Evolutionary conservation across 2,888 invertebrate genomes (phyloP), one percentile per base, ranked within the genome.

Genomic region (Drosophila mimica): DNA sequence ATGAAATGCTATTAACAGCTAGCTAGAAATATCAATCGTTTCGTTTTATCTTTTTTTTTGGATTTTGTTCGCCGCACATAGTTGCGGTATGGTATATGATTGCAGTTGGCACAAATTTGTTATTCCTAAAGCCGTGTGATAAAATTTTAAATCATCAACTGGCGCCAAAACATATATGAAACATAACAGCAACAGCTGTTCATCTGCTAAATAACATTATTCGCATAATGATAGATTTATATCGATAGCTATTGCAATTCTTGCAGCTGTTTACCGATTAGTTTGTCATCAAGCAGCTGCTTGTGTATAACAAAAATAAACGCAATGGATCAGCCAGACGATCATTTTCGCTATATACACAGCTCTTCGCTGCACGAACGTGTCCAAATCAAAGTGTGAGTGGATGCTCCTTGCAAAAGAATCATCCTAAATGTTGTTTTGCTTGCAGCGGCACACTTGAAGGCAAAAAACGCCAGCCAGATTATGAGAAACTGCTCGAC

Each of bases 321-420:
- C 63, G 57, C 71, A 60, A 92, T 92, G 92, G 92, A 92, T 73
- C 91, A 90, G 38, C 94, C 96, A 73, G 96, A 95, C 83, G 96
- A 97, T 93, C 96, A 96, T 92, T 97, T 97, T 93, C 95, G 96
- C 91, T 97, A 97, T 92, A 96, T 98, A 33, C 98, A 98, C 92
- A 98, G 98, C 94, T 98, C 97, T 34, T 97, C 97, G n/a, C 93
- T 99, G 79, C 96, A 97, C 82, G 95, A 96, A 80, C 96, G 96
- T 93, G 95, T 99, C 46, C 96, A 97, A 94, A 96, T 99, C 79
- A 98, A 99, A 95, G 96, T 99, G 97, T 98, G 94, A 95, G 96
- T 94, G 81, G 6, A 15, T 7, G 2, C 3, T 1, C 11, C 13
- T 7, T 13, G 8, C 15, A 5, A 30, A 3, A n/a, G 30, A 43